Conservation (phyloP, 2,888 invertebrate genomes). For the Allolobophora icterica region DNA sequence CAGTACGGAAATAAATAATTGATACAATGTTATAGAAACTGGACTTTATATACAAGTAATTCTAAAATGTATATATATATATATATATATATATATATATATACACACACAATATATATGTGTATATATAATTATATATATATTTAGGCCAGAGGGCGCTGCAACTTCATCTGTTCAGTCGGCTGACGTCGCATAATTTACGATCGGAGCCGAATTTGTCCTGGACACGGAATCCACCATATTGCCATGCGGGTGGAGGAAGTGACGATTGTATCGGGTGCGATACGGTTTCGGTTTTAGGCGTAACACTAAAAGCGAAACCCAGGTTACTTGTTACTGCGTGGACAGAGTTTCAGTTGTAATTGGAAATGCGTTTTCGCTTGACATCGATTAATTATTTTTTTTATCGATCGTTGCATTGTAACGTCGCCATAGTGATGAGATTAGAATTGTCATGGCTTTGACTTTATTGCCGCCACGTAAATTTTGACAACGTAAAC, state of each 20-base stretch:
- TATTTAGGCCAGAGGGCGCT: neutral
- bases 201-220: neutral
- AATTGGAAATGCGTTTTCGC: too few species aligned
- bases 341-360: too few species aligned
- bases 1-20: slow-evolving; percentile 1
- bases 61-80: neutral
- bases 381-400: too few species aligned
- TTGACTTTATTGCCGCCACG: too few species aligned
- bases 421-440: too few species aligned
- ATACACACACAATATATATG: neutral
- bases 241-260: neutral
- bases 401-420: too few species aligned
- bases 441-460: too few species aligned
- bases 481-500: too few species aligned
- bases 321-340: neutral
- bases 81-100: slow-evolving; percentile 14
- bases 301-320: neutral
- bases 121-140: neutral
- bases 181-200: slow-evolving; percentile 17
- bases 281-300: neutral
- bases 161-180: slow-evolving; percentile 3
- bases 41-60: neutral
- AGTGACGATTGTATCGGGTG: neutral
- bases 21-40: neutral
- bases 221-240: slow-evolving; percentile 3